Percentiles rank a stretch among this genome's conserved stretches.
These are phyloP conservation scores for Aurelia sp. DNA, from an alignment of 30 jellyfish, hydroid and myxozoan genomes.

Conservation along the genomic window DNA sequence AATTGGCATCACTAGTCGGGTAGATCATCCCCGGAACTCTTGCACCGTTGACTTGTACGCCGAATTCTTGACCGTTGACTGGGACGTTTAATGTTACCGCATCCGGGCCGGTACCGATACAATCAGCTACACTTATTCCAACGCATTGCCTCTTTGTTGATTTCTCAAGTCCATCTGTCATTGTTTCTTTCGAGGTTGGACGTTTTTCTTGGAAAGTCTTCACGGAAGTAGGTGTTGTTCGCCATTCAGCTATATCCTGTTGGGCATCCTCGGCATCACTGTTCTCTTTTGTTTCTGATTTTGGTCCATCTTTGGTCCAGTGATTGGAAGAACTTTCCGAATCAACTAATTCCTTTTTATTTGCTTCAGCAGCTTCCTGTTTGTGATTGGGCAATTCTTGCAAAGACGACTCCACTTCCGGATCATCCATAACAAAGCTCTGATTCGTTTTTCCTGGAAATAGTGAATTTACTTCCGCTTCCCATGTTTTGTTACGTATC, in stretches of 20 bases:
- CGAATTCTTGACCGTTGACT: constrained; percentile 23
- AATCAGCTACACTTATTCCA: constrained; percentile 29
- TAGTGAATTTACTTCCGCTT: constrained; percentile 59
- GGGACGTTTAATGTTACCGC: constrained; percentile 56
- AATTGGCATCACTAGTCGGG: constrained; percentile 15
- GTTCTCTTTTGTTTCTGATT: background rate
- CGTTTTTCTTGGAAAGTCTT: background rate
- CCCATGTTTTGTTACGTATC: constrained; percentile 62
- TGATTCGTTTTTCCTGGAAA: constrained; percentile 42
- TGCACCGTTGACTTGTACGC: constrained; percentile 51
- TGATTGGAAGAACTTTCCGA: background rate
- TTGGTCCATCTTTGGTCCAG: background rate
- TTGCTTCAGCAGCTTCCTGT: background rate
- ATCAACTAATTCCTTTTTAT: background rate
- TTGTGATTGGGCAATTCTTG: background rate
- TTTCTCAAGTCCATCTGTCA: constrained; percentile 22
- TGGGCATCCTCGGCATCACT: background rate
- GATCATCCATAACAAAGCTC: background rate
- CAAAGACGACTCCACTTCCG: constrained; percentile 4
- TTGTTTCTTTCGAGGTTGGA: constrained; percentile 58
- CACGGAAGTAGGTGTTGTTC: constrained; percentile 5
- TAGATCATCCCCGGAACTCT: constrained; percentile 10
- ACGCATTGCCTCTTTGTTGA: constrained; percentile 69
- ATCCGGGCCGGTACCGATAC: constrained; percentile 64
- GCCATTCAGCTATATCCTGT: constrained; percentile 16